Conservation (phyloP, 2,113 vertebrate species). For the Lichenostomus cassidix region DNA sequence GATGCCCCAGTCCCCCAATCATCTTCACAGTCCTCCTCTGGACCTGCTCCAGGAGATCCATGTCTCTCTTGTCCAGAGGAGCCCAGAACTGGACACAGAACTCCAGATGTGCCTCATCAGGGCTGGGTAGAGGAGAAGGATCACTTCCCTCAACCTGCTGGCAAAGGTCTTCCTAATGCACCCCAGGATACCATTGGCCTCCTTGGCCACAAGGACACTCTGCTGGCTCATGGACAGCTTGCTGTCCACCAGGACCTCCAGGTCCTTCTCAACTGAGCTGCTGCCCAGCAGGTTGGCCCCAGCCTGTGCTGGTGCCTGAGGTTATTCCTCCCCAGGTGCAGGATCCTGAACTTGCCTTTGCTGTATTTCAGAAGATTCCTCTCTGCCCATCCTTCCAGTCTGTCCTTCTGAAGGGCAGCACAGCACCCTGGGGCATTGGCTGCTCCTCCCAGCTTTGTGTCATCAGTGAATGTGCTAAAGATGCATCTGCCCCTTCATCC, state of each 20-base stretch:
- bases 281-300: rapidly evolving
- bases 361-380: not conserved
- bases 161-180: rapidly evolving
- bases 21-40: not conserved
- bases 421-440: rapidly evolving
- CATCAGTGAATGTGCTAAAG: not conserved
- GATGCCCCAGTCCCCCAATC: no score
- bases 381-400: not conserved
- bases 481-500: not conserved
- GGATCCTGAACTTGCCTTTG: not conserved
- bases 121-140: not conserved
- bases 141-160: not conserved
- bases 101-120: not conserved
- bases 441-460: not conserved
- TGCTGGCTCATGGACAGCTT: not conserved
- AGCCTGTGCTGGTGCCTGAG: not conserved
- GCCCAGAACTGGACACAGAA: not conserved
- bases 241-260: rapidly evolving
- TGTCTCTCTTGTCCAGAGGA: not conserved
- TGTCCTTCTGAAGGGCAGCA: not conserved
- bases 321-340: rapidly evolving
- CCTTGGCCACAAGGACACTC: rapidly evolving
- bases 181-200: rapidly evolving
- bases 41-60: rapidly evolving
- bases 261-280: not conserved